Conservation (phyloP, 2,888 invertebrate genomes). For the Xiphydria camelus region DNA sequence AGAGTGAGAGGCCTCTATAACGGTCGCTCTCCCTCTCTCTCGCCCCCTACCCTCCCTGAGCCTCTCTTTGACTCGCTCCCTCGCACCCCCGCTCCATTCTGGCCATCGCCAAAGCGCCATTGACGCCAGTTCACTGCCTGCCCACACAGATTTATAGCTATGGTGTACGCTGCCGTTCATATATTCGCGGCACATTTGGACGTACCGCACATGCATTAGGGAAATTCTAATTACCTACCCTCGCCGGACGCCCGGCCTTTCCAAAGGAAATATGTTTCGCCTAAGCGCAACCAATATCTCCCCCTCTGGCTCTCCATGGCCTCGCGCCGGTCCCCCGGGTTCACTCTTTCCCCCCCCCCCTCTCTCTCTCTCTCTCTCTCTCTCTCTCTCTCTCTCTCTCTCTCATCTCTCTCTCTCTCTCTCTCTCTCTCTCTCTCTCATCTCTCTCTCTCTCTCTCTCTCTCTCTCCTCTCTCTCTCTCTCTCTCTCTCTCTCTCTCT, state of each 20-base stretch:
- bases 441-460: conserved; percentile 1
- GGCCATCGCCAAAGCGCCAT: conserved; percentile 48
- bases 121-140: conserved; percentile 53
- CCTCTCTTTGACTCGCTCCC: conserved; percentile 24
- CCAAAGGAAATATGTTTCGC: conserved; percentile 1
- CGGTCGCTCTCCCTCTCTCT: conserved; percentile 7
- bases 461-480: conserved; percentile 5
- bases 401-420: not conserved
- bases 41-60: conserved; percentile 4
- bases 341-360: conserved; percentile 14
- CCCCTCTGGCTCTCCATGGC: conserved; percentile 2
- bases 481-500: too few relatives aligned
- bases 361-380: not conserved
- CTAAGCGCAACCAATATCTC: not conserved
- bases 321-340: conserved; percentile 18
- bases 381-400: conserved; percentile 5
- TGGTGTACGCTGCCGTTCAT: conserved; percentile 36
- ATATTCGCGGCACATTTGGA: conserved; percentile 41
- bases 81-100: conserved; percentile 26
- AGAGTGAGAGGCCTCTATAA: conserved; percentile 3
- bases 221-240: conserved; percentile 42
- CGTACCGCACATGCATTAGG: conserved; percentile 43
- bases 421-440: not conserved
- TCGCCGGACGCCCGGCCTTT: conserved; percentile 1
- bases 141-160: conserved; percentile 50